Evolutionary conservation across 2,113 vertebrate genomes (phyloP), one percentile per base, ranked within the genome.

Genomic region (Morone chrysops): DNA sequence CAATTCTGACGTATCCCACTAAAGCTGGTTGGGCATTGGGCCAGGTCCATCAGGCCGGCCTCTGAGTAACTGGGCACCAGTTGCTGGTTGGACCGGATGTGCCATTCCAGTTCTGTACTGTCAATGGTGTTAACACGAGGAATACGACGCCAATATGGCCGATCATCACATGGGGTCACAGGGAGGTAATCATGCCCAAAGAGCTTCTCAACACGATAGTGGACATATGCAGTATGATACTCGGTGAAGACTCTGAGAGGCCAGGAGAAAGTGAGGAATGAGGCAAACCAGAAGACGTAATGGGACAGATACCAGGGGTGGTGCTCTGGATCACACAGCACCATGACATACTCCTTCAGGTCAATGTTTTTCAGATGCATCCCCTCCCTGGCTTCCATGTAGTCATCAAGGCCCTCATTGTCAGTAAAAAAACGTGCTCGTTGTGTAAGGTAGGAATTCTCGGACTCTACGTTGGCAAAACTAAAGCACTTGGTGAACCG

Each of bases 401-500:
- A 99, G 93, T 99, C 97, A 43, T 99, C 98, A 8, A 99, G 93
- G 50, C 98, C 98, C 90, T 99, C 98, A 0, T 99, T 99, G 93
- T 99, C 97, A 0, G 97, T 98, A 90, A 99, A 99, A 94, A 99
- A 99, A 83, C 97, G 95, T 0, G 98, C 97, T 25, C 98, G 93
- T 79, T 99, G 98, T 0, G 97, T 99, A 48, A 99, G 94, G 82
- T 99, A 99, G 2, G 97, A 97, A 75, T 99, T 99, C 94, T 99
- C 98, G 0, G 98, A 99, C 94, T 99, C 98, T 4, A 98, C 97
- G 0, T 98, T 99, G 79, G 97, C 97, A 65, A 99, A 99, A 83
- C 98, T 99, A 90, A 99, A 99, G 92, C 97, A 98, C 94, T 99
- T 99, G 5, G 97, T 99, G 94, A 99, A 99, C 62, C 97, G 96